These are phyloP conservation scores for Trochalopteron elliotii DNA, from an alignment of 2,113 vertebrate species.

Conservation along the genomic window DNA sequence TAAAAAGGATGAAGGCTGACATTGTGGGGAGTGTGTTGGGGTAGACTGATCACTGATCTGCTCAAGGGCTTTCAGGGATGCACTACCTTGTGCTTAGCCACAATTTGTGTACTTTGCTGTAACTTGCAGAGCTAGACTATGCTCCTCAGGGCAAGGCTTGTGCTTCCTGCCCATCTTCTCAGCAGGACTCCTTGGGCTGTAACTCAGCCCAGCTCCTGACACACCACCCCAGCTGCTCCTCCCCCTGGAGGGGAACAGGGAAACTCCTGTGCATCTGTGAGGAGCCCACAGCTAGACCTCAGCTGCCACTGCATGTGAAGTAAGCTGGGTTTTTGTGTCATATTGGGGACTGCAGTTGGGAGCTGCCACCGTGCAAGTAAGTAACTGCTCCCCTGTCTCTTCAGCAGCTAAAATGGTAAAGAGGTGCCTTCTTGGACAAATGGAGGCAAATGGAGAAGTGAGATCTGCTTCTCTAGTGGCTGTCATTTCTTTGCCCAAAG, in stretches of 20 bases:
- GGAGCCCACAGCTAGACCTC: neutral
- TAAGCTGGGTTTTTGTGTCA: neutral
- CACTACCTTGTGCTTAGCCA: neutral
- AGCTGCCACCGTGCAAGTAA: neutral
- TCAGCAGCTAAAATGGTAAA: neutral
- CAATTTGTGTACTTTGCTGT: neutral
- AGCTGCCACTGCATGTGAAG: neutral
- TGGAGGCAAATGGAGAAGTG: neutral
- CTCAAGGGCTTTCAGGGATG: neutral
- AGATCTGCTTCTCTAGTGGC: neutral
- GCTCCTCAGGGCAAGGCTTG: neutral
- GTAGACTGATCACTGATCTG: neutral
- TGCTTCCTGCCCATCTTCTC: neutral
- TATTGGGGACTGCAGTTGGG: neutral
- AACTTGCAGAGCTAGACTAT: neutral
- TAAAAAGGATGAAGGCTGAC: slow-evolving; percentile 25
- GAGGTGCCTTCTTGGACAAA: neutral
- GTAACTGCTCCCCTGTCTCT: neutral
- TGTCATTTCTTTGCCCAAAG: neutral
- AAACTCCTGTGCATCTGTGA: neutral
- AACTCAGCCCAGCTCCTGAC: neutral
- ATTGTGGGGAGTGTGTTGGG: neutral
- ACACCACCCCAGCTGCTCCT: neutral
- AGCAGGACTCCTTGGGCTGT: neutral
- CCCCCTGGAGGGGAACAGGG: neutral